phyloP scores from a whole-genome alignment of 2,797 vertebrate species.

The Zenarchopterus dispar region DNA sequence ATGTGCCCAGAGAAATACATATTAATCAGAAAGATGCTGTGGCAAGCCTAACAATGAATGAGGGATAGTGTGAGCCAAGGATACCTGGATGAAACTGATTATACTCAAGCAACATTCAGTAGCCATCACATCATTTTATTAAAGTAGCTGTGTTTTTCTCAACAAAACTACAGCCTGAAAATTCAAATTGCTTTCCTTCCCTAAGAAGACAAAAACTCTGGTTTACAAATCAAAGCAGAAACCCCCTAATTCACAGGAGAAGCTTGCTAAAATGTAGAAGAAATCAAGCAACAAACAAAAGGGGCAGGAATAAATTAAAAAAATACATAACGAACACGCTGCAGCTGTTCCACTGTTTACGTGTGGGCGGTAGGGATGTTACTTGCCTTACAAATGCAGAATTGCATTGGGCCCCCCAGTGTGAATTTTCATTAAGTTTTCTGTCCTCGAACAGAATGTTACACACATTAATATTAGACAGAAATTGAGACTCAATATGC shows the following conservation, averaged over 20 bases:
- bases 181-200: constrained; percentile 27
- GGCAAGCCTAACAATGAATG: constrained; percentile 4
- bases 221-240: constrained; percentile 34
- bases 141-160: constrained; percentile 34
- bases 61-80: constrained; percentile 1
- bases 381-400: constrained; percentile 16
- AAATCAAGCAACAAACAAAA: constrained; percentile 44
- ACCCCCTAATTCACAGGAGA: constrained; percentile 23
- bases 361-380: constrained; percentile 20
- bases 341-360: constrained; percentile 43
- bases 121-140: constrained; percentile 14
- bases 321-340: constrained; percentile 12
- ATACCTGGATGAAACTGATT: constrained; percentile 7
- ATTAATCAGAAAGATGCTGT: constrained; percentile 28
- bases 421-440: constrained; percentile 65
- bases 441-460: constrained; percentile 22
- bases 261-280: constrained; percentile 32
- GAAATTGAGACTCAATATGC: constrained; percentile 49
- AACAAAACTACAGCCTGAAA: constrained; percentile 18
- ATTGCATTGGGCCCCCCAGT: constrained; percentile 37
- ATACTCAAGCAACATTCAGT: constrained; percentile 17
- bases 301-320: not conserved
- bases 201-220: constrained; percentile 10
- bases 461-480: constrained; percentile 49
- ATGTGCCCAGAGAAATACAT: constrained; percentile 9